Percentiles rank a stretch among this genome's conserved stretches.
These are phyloP conservation scores for Chrysodeixis includens DNA, from an alignment of 2,888 invertebrate genomes.

Conservation along the genomic window DNA sequence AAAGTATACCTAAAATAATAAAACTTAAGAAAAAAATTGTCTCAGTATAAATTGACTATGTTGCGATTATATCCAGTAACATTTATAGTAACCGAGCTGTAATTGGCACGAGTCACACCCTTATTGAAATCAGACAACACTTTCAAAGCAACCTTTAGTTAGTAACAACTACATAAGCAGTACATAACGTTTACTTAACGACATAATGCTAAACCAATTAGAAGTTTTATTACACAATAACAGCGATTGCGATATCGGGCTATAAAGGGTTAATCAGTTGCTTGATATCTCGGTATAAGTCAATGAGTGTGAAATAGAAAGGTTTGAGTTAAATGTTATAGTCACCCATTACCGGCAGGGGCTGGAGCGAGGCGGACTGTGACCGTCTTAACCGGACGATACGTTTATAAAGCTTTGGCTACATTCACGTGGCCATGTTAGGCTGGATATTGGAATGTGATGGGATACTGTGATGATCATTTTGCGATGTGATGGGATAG, in stretches of 20 bases:
- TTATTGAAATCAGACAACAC: constrained; percentile 41
- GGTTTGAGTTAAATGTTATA: constrained; percentile 65
- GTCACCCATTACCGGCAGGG: constrained; percentile 38
- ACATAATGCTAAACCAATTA: constrained; percentile 52
- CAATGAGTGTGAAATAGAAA: constrained; percentile 76
- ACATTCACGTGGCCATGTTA: not conserved
- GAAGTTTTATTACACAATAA: constrained; percentile 55
- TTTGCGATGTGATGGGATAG: too few relatives aligned
- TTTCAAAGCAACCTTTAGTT: constrained; percentile 5
- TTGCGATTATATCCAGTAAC: not conserved
- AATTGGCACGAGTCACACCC: constrained; percentile 37
- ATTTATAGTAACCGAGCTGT: constrained; percentile 34
- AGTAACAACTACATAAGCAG: constrained; percentile 1
- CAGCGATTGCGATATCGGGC: constrained; percentile 34
- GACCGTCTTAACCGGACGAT: constrained; percentile 25
- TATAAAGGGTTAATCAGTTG: constrained; percentile 56
- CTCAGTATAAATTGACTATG: not conserved
- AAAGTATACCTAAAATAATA: constrained; percentile 6
- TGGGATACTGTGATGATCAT: too few relatives aligned
- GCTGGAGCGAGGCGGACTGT: constrained; percentile 45
- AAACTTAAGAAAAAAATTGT: not conserved
- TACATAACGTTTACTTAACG: constrained; percentile 13
- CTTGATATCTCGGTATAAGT: constrained; percentile 48
- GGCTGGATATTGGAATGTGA: too few relatives aligned
- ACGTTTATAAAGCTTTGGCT: constrained; percentile 30